Evolutionary conservation across 2,113 vertebrate genomes (phyloP).

Genomic region (Tichodroma muraria): DNA sequence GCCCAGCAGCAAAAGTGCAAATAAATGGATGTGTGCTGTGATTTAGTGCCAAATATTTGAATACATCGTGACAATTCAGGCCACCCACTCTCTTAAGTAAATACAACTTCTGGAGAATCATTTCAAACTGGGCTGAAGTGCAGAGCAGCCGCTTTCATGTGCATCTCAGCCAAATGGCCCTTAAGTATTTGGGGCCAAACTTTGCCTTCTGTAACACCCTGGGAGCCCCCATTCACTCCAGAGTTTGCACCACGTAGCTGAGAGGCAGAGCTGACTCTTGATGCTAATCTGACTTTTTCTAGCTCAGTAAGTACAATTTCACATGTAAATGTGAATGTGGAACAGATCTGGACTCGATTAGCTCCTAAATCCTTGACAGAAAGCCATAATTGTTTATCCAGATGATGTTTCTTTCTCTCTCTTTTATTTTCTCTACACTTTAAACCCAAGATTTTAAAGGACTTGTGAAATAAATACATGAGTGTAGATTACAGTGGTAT

Average conservation of each 20-base stretch:
- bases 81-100: slow-evolving; percentile 36
- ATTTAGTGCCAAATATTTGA: slow-evolving; percentile 46
- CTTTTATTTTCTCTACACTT: background rate
- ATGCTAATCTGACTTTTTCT: slow-evolving; percentile 22
- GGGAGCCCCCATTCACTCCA: background rate
- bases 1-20: slow-evolving; percentile 33
- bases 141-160: background rate
- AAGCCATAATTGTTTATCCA: slow-evolving; percentile 55
- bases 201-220: background rate
- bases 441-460: background rate
- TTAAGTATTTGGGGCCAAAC: background rate
- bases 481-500: background rate
- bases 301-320: slow-evolving; percentile 1
- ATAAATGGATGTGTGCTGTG: slow-evolving; percentile 37
- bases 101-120: background rate
- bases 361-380: slow-evolving; percentile 36
- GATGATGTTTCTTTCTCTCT: slow-evolving; percentile 40
- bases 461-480: background rate
- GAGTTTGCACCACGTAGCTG: background rate
- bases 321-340: slow-evolving; percentile 42
- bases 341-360: slow-evolving; percentile 56
- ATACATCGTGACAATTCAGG: slow-evolving; percentile 17
- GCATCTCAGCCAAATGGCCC: background rate
- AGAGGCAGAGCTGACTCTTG: background rate
- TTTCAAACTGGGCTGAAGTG: background rate